Evolutionary conservation across 35 echinoderm and acorn worm genomes (phyloP).

Genomic region (Heliocidaris erythrogramma): DNA sequence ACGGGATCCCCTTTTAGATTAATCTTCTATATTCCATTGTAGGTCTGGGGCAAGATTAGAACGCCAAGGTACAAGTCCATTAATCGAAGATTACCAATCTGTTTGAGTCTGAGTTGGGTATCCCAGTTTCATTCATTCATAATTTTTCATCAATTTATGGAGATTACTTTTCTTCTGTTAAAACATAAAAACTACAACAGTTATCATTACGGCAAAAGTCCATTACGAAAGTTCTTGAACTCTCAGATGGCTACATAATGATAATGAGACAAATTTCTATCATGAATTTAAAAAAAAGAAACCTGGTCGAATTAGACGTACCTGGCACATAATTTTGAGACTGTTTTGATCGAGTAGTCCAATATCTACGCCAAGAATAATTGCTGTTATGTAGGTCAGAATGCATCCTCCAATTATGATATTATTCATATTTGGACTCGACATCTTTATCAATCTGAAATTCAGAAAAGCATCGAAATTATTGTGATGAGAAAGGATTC

Average conservation of each 20-base stretch:
- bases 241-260: too few species aligned
- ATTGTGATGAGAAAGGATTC: too few species aligned
- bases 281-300: too few species aligned
- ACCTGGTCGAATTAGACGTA: neutral
- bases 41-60: neutral
- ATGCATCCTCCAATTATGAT: slow-evolving; percentile 89
- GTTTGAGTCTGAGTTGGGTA: neutral
- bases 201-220: too few species aligned
- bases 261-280: too few species aligned
- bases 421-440: slow-evolving; percentile 91
- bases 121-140: neutral
- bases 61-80: neutral
- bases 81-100: slow-evolving; percentile 6
- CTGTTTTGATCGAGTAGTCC: slow-evolving; percentile 56
- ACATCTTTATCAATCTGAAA: slow-evolving; percentile 96
- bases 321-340: slow-evolving; percentile 69
- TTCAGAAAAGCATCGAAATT: neutral
- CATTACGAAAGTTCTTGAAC: too few species aligned
- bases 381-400: slow-evolving; percentile 70
- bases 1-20: neutral
- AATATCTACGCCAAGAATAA: slow-evolving; percentile 74
- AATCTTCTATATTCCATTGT: neutral
- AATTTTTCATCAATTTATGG: neutral
- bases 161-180: neutral
- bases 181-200: too few species aligned